These are phyloP conservation scores for Hormaphis cornu DNA, from an alignment of 1,140 invertebrate genomes.

Conservation along the genomic window DNA sequence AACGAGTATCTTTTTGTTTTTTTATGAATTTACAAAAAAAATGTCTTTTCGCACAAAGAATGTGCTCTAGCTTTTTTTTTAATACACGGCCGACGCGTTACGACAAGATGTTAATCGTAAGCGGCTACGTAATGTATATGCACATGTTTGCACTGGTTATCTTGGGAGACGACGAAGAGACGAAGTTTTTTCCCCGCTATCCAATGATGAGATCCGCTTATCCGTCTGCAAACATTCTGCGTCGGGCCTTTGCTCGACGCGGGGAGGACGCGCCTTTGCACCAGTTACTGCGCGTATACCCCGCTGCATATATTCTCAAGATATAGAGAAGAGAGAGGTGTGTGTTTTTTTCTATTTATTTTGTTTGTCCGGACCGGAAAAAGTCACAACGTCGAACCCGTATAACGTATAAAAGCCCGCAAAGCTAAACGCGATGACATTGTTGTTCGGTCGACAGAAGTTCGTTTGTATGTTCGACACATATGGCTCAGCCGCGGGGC, in stretches of 20 bases:
- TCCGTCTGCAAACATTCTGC: constrained; percentile 12
- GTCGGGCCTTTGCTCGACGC: neutral
- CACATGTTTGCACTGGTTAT: constrained; percentile 10
- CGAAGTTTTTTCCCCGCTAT: neutral
- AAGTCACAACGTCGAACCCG: too few species aligned
- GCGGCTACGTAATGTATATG: too few species aligned
- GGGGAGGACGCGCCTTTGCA: neutral
- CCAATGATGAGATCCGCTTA: constrained; percentile 7
- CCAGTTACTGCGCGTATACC: neutral
- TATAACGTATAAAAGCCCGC: neutral
- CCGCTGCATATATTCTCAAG: neutral
- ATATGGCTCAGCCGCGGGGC: constrained; percentile 19
- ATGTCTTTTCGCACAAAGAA: constrained; percentile 9
- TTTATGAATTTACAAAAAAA: neutral
- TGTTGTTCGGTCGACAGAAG: constrained; percentile 3
- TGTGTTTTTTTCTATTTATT: neutral
- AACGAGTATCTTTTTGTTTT: too few species aligned
- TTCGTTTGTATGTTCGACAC: constrained; percentile 26
- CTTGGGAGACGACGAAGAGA: constrained; percentile 16
- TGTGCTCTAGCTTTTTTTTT: neutral
- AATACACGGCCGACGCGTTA: too few species aligned
- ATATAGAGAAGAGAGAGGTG: neutral
- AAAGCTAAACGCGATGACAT: neutral
- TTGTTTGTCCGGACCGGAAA: neutral
- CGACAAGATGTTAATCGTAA: constrained; percentile 28